Percentiles rank a stretch among this genome's conserved stretches.
Evolutionary conservation across 2,888 invertebrate genomes (phyloP).

Genomic region (Spilosoma lubricipeda): DNA sequence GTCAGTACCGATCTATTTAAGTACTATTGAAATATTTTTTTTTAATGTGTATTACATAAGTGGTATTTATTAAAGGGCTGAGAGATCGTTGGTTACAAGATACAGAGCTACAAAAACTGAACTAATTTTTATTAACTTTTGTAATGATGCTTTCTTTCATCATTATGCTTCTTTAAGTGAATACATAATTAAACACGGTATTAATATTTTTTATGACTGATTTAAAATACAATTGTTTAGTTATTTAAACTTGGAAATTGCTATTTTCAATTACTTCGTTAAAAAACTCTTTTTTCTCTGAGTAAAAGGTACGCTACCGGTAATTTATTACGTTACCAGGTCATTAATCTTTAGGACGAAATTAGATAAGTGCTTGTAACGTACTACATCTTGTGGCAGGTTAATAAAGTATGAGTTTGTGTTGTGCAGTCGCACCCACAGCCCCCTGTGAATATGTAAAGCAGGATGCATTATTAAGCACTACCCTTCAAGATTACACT

Average conservation of each 20-base stretch:
- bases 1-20: background rate
- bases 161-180: background rate
- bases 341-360: constrained; percentile 44
- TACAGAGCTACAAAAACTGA: background rate
- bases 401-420: constrained; percentile 76
- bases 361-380: constrained; percentile 41
- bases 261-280: no score
- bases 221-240: no score
- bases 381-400: constrained; percentile 55
- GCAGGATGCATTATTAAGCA: constrained; percentile 77
- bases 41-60: no score
- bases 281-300: background rate
- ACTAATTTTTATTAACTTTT: background rate
- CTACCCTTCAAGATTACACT: constrained; percentile 55
- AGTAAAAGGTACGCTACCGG: background rate
- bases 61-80: no score
- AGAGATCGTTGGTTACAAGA: no score
- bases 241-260: no score
- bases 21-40: background rate
- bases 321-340: constrained; percentile 19
- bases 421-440: constrained; percentile 24
- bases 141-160: background rate
- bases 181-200: no score
- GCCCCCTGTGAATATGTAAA: constrained; percentile 70
- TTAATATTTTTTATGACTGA: no score